phyloP scores from a whole-genome alignment of 1,140 invertebrate genomes.

The Goniozus legneri region DNA sequence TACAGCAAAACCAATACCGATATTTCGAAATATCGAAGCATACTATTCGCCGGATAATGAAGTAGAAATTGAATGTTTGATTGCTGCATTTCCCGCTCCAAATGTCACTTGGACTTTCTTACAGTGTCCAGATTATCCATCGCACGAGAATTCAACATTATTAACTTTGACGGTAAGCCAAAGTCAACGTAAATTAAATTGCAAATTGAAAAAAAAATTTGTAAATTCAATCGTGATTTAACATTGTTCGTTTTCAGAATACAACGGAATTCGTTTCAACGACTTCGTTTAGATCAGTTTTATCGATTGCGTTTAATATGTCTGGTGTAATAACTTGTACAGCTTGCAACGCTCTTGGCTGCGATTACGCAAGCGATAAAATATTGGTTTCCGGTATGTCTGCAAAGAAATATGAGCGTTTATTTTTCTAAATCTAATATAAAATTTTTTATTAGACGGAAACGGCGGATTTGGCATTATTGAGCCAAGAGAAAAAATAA shows the following conservation, averaged over 20 bases:
- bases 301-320: slow-evolving; percentile 16
- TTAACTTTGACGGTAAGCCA: slow-evolving; percentile 13
- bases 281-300: slow-evolving; percentile 13
- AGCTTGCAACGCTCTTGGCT: slow-evolving; percentile 31
- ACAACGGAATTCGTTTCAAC: background rate
- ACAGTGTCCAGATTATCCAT: slow-evolving; percentile 37
- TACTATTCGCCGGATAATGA: slow-evolving; percentile 47
- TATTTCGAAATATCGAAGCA: slow-evolving; percentile 36
- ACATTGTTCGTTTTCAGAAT: slow-evolving; percentile 13
- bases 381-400: slow-evolving; percentile 37
- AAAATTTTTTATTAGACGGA: slow-evolving; percentile 40
- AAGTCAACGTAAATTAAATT: slow-evolving; percentile 6
- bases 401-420: background rate
- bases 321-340: slow-evolving; percentile 32
- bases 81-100: slow-evolving; percentile 50
- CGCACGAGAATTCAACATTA: slow-evolving; percentile 10
- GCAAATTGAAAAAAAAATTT: slow-evolving; percentile 31
- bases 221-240: slow-evolving; percentile 16
- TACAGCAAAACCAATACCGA: slow-evolving; percentile 47
- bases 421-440: slow-evolving; percentile 19
- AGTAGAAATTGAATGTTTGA: slow-evolving; percentile 46
- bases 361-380: slow-evolving; percentile 21
- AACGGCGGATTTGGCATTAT: slow-evolving; percentile 46
- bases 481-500: slow-evolving; percentile 41
- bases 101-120: slow-evolving; percentile 53